Evolutionary conservation across 2,888 invertebrate species (phyloP), one percentile per base, ranked within the genome.

Genomic region (Euphydryas editha): DNA sequence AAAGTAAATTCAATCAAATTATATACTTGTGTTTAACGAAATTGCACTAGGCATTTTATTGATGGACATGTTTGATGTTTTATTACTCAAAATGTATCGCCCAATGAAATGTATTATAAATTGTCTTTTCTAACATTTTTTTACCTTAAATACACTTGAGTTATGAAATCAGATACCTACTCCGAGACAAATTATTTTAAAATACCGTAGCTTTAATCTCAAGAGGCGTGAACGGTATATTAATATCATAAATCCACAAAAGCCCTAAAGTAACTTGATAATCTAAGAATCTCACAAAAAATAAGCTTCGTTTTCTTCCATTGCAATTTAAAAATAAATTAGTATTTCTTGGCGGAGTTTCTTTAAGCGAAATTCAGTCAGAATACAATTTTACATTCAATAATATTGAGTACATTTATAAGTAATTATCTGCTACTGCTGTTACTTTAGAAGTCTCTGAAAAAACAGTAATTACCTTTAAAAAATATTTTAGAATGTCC

Each of bases 201-300:
- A 49, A 21, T 49, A 49, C 18, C 46, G 8, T 20, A 49, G 49
- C 13, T 20, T 49, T 49, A 49, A 21, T 51, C 15, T 21, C 24
- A 6, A 15, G 49, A 51, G 21, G 15, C n/a, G 24, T 0, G n/a
- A 51, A 24, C n/a, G 15, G 49, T 24, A 15, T 51, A 51, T 51
- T 51, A 24, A 51, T 51, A 21, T 49, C 49, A n/a, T 51, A 51
- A 51, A 51, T 15, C 21, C 21, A 24, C 24, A 49, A 51, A 51
- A 20, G 49, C 49, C 49, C 49, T 49, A 51, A 51, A 15, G 15
- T 2, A n/a, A 7, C 15, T 44, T 44, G 39, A 44, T 44, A 44
- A 51, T 51, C 49, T 51, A 20, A 47, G 47, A 47, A 15, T 21
- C 21, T 49, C 49, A 21, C 5, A 5, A 13, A 21, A 47, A 49